Evolutionary conservation across 2,113 vertebrate genomes (phyloP).

Genomic region (Mungos mungo): DNA sequence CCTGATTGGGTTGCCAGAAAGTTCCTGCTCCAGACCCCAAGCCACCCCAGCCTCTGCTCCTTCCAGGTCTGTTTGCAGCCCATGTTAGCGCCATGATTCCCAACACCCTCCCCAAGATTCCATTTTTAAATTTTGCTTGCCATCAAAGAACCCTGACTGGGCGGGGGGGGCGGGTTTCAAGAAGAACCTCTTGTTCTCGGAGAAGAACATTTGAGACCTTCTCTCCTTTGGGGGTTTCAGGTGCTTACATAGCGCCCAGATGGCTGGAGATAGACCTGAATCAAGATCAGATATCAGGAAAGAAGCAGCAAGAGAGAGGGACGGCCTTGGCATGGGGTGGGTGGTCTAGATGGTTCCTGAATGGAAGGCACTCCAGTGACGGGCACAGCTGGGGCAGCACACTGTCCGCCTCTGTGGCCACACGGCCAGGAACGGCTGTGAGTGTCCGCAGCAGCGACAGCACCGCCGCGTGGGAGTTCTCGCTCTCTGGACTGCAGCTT

Average conservation of each 20-base stretch:
- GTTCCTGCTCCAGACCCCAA: background rate
- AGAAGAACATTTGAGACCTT: background rate
- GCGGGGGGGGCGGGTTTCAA: background rate
- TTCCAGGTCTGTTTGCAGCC: background rate
- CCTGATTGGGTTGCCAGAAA: too few relatives aligned
- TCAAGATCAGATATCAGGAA: background rate
- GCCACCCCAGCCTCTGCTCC: background rate
- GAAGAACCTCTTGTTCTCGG: too few relatives aligned
- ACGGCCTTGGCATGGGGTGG: background rate
- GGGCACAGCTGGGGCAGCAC: background rate
- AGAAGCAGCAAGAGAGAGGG: background rate
- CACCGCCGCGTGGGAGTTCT: background rate
- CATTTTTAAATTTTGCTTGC: background rate
- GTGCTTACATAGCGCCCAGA: background rate
- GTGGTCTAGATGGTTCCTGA: background rate
- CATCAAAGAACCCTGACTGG: background rate
- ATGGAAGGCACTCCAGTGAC: background rate
- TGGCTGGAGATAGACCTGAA: background rate
- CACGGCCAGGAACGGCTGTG: background rate
- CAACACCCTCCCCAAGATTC: background rate
- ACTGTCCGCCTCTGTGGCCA: background rate
- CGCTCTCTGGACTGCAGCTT: background rate
- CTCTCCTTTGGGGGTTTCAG: background rate
- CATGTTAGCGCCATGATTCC: background rate
- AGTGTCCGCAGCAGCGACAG: background rate